A percentile compares a stretch with the other conserved stretches of the same genome.
Evolutionary conservation across 2,888 invertebrate genomes (phyloP).

Genomic region (Cantharis rufa): DNA sequence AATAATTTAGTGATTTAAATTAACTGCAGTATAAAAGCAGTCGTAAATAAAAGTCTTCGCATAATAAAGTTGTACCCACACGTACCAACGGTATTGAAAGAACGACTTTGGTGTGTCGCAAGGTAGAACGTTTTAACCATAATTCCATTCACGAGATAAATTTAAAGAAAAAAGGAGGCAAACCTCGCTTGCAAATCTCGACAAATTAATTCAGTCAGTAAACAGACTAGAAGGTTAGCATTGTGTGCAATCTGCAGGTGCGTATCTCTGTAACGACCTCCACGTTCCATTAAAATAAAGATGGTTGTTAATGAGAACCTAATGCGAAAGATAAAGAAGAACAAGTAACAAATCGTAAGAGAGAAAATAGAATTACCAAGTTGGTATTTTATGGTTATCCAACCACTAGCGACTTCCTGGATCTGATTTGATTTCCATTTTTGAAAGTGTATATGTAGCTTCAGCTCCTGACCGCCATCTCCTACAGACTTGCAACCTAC

Average conservation of each 20-base stretch:
- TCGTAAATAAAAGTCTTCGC: background rate
- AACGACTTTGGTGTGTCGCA: background rate
- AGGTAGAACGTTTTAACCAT: background rate
- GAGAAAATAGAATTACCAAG: background rate
- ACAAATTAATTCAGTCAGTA: conserved; percentile 14
- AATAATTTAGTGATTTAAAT: background rate
- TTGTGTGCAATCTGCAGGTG: conserved; percentile 19
- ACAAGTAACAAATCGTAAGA: background rate
- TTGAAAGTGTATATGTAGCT: background rate
- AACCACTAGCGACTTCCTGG: background rate
- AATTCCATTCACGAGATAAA: background rate
- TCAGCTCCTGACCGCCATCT: background rate
- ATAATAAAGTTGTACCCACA: background rate
- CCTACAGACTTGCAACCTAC: background rate
- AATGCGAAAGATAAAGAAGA: background rate
- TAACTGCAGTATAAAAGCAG: background rate
- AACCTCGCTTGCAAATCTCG: conserved; percentile 17
- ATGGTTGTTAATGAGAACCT: background rate
- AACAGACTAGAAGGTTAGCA: conserved; percentile 12
- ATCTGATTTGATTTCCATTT: background rate
- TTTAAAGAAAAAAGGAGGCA: conserved; percentile 1
- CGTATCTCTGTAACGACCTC: background rate
- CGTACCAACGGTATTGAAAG: background rate
- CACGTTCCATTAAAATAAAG: conserved; percentile 1
- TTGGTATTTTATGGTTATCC: background rate